Percentiles rank a stretch among this genome's conserved stretches.
Conservation (phyloP, 2,113 vertebrate genomes). For the Chiloscyllium plagiosum region DNA sequence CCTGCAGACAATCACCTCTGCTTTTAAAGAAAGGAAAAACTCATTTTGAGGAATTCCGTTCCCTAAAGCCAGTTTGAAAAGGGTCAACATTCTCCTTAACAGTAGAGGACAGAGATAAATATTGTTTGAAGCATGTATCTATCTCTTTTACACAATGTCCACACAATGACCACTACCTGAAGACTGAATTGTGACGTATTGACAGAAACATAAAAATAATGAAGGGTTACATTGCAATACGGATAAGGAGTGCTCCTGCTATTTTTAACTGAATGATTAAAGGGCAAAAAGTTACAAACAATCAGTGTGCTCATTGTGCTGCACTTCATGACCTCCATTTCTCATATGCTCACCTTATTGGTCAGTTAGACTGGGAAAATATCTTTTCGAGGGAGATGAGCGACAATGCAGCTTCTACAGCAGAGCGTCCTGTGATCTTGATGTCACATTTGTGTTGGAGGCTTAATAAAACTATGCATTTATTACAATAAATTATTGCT, state of each 20-base stretch:
- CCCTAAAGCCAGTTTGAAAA: not conserved
- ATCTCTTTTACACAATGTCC: not conserved
- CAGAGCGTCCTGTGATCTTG: not conserved
- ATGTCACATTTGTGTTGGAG: not conserved
- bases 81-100: not conserved
- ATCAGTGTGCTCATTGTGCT: not conserved
- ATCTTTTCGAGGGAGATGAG: not conserved
- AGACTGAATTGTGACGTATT: not conserved
- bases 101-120: not conserved
- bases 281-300: not conserved
- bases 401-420: not conserved
- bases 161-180: not conserved
- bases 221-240: too few species aligned
- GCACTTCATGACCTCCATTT: not conserved
- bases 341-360: not conserved
- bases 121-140: not conserved
- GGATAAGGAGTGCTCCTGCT: not conserved
- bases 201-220: not conserved
- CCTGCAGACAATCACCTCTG: not conserved
- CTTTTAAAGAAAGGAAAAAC: not conserved
- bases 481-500: constrained; percentile 8
- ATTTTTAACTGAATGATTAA: not conserved
- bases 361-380: not conserved
- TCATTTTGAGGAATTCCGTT: not conserved
- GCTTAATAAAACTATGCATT: not conserved